Base-by-base conservation (phyloP, 2,888 invertebrate genomes). In the Macrophya annulata region DNA sequence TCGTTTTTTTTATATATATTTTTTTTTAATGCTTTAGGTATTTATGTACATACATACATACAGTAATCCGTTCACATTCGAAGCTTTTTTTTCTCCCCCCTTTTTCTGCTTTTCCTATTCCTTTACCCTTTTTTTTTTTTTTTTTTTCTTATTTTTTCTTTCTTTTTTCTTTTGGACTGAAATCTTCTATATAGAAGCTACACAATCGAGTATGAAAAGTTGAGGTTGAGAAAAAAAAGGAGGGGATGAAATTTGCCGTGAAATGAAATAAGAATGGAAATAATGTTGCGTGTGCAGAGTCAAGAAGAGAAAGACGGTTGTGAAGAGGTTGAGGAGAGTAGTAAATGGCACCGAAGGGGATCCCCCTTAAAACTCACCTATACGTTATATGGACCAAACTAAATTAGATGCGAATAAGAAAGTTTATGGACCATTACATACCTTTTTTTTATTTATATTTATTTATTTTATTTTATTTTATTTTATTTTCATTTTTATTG, bases 231-330 rank as follows among this genome's bases (percentile, higher is more conserved):
- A 25, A n/a, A n/a, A n/a, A n/a, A n/a, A n/a, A n/a, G 37, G 31
- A 71, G 45, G 43, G 74, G 77, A 77, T 55, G 40, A 84, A 84
- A 84, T 84, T 84, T 48, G 84, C 84, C 71, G 71, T 84, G 84
- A 68, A 84, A 84, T 40, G 71, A 84, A 71, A 84, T 84, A 68
- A 84, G 31, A 59, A 74, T 84, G 31, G 84, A 51, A 59, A 84
- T 77, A 77, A 77, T 59, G 68, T 84, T 72, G 59, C 48, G 84
- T 71, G 76, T 51, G 43, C 31, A 62, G 71, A 45, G 25, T 76
- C 48, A 15, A 48, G 74, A 21, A 9, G 45, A 15, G 21, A 31
- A n/a, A 31, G 72, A 40, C 31, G 31, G 31, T 31, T 31, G 1
- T 31, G 31, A 31, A 9, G 68, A 21, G 31, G 25, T 10, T 12